Percentiles rank a stretch among this genome's conserved stretches.
Conservation (phyloP, 2,888 invertebrate species). For the Apamea epomidion region DNA sequence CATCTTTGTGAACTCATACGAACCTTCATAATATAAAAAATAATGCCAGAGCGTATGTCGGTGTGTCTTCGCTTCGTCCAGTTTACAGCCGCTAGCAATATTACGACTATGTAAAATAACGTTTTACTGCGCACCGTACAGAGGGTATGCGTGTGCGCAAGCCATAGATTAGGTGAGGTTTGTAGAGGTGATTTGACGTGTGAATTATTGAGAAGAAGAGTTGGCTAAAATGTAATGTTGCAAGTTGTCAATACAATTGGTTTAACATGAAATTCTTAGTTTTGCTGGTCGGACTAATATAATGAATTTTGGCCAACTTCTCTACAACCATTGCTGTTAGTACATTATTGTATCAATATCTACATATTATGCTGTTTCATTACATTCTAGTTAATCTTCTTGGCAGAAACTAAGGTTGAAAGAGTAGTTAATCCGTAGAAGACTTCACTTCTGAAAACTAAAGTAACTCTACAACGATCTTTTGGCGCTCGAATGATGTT, state of each 20-base stretch:
- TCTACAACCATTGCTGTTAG: too few relatives aligned
- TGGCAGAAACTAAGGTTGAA: background rate
- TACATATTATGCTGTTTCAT: background rate
- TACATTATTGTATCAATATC: too few relatives aligned
- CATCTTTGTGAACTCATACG: constrained; percentile 3
- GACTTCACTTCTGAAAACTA: background rate
- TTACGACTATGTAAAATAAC: constrained; percentile 84
- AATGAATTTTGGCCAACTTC: too few relatives aligned
- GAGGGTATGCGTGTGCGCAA: constrained; percentile 71
- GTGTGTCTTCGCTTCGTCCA: constrained; percentile 68
- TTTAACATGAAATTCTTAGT: too few relatives aligned
- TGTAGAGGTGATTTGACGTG: constrained; percentile 48
- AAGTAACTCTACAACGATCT: background rate
- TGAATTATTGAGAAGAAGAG: background rate
- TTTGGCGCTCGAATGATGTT: background rate
- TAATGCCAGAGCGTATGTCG: constrained; percentile 66
- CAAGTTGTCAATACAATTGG: too few relatives aligned
- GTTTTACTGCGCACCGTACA: constrained; percentile 79
- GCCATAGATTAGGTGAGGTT: constrained; percentile 65
- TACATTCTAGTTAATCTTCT: background rate
- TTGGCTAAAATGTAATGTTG: too few relatives aligned
- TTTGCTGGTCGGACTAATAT: too few relatives aligned
- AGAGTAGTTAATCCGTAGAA: background rate
- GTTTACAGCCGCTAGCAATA: constrained; percentile 81
- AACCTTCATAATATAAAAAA: constrained; percentile 52